A percentile compares a stretch with the other conserved stretches of the same genome.
Conservation (phyloP, 1,140 invertebrate species). For the Laupala kohalensis region DNA sequence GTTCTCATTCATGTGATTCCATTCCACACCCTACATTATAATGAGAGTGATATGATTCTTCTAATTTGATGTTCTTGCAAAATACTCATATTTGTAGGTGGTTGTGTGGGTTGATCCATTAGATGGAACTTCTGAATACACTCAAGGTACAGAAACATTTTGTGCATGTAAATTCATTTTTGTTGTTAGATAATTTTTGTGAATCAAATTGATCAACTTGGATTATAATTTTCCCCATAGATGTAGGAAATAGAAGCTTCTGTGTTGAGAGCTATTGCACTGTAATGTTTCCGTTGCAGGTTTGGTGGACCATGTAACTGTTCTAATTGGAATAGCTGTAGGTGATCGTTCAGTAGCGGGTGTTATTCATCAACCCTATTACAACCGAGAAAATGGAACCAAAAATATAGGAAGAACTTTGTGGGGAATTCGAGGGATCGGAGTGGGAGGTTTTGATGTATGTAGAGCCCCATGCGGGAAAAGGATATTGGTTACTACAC, state of each 20-base stretch:
- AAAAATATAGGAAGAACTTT: slow-evolving; percentile 75
- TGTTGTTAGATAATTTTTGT: too few relatives aligned
- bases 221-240: too few relatives aligned
- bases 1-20: too few relatives aligned
- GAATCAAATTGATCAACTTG: too few relatives aligned
- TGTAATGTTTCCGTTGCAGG: slow-evolving; percentile 38
- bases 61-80: too few relatives aligned
- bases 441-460: slow-evolving; percentile 75
- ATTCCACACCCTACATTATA: too few relatives aligned
- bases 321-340: slow-evolving; percentile 88
- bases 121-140: slow-evolving; percentile 91
- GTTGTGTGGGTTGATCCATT: slow-evolving; percentile 98
- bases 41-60: too few relatives aligned
- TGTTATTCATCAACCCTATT: slow-evolving; percentile 96
- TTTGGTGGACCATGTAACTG: slow-evolving; percentile 92
- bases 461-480: slow-evolving; percentile 42
- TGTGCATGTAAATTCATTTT: too few relatives aligned
- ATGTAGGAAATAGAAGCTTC: too few relatives aligned
- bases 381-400: slow-evolving; percentile 43
- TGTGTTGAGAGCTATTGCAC: neutral
- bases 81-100: slow-evolving; percentile 39
- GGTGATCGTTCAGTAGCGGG: slow-evolving; percentile 79
- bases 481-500: slow-evolving; percentile 82
- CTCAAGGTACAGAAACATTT: slow-evolving; percentile 69
- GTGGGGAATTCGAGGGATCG: slow-evolving; percentile 79